phyloP scores from a whole-genome alignment of 1,140 invertebrate species.

The Drosophila rhopaloa region DNA sequence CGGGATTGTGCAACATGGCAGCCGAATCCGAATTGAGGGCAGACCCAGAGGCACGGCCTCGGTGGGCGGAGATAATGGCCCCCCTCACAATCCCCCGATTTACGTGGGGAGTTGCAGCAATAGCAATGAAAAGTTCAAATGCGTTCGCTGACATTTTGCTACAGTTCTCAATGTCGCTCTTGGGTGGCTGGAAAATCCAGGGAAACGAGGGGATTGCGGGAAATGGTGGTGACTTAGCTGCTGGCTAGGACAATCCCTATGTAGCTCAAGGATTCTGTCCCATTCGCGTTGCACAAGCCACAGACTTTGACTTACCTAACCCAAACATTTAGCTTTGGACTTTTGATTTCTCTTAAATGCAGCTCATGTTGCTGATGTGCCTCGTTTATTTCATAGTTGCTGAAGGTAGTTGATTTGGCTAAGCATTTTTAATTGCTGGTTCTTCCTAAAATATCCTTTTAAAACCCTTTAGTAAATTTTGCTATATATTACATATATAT shows the following conservation, averaged over 20 bases:
- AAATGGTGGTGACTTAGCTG: constrained; percentile 5
- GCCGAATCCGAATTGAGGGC: constrained; percentile 26
- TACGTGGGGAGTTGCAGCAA: constrained; percentile 43
- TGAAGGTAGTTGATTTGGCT: neutral
- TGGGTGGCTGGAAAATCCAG: neutral
- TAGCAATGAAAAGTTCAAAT: constrained; percentile 71
- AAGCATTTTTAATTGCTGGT: neutral
- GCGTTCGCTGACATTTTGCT: constrained; percentile 74
- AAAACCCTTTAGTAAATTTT: too few relatives aligned
- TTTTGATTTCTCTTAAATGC: constrained; percentile 10
- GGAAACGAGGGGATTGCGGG: neutral
- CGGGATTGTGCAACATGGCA: constrained; percentile 61
- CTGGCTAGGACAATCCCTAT: constrained; percentile 38
- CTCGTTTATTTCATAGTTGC: neutral
- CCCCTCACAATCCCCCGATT: constrained; percentile 5
- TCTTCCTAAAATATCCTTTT: neutral
- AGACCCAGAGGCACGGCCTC: constrained; percentile 29
- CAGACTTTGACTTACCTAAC: constrained; percentile 38
- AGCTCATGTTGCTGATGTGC: neutral
- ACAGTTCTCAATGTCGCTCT: constrained; percentile 54
- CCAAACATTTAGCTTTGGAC: constrained; percentile 13
- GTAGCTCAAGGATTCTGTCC: constrained; percentile 61
- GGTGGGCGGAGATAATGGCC: constrained; percentile 33
- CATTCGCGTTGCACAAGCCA: constrained; percentile 19
- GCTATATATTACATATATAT: too few relatives aligned